Percentiles rank a stretch among this genome's conserved stretches.
These are phyloP conservation scores for Volucella inflata DNA, from an alignment of 2,888 invertebrate species.

Conservation along the genomic window DNA sequence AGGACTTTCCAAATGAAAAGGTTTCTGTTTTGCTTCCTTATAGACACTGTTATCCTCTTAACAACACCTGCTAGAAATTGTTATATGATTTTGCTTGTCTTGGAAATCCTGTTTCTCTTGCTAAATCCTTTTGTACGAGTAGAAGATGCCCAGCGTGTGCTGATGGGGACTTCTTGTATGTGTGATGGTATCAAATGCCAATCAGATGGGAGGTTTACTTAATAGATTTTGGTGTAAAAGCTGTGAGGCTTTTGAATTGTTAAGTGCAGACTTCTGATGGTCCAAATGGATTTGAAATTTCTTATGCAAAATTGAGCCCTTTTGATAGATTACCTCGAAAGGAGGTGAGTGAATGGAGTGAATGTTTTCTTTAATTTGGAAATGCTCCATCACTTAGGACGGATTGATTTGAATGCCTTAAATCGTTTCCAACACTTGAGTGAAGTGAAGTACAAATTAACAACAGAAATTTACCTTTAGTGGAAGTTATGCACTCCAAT, in stretches of 20 bases:
- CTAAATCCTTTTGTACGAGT: slow-evolving; percentile 3
- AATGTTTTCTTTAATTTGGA: too few species aligned
- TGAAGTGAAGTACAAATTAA: too few species aligned
- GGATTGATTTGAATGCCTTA: too few species aligned
- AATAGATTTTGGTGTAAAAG: slow-evolving; percentile 23
- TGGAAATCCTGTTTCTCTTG: slow-evolving; percentile 11
- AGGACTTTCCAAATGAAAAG: slow-evolving; percentile 12
- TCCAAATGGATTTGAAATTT: slow-evolving; percentile 1
- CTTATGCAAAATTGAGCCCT: background rate
- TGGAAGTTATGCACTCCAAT: too few species aligned
- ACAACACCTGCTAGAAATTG: slow-evolving; percentile 53
- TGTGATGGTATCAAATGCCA: slow-evolving; percentile 34
- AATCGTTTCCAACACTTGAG: too few species aligned
- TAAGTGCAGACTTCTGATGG: background rate
- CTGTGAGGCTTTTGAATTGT: background rate
- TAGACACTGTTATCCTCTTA: slow-evolving; percentile 35
- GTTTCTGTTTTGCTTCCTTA: background rate
- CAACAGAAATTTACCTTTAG: too few species aligned
- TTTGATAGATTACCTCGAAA: too few species aligned
- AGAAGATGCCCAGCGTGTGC: background rate
- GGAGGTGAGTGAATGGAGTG: too few species aligned
- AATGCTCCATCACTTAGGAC: too few species aligned
- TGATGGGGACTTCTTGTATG: background rate
- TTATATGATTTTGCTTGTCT: slow-evolving; percentile 23
- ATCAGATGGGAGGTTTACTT: slow-evolving; percentile 14